Conservation (phyloP, 2,888 invertebrate genomes). For the Glomeris marginata region DNA sequence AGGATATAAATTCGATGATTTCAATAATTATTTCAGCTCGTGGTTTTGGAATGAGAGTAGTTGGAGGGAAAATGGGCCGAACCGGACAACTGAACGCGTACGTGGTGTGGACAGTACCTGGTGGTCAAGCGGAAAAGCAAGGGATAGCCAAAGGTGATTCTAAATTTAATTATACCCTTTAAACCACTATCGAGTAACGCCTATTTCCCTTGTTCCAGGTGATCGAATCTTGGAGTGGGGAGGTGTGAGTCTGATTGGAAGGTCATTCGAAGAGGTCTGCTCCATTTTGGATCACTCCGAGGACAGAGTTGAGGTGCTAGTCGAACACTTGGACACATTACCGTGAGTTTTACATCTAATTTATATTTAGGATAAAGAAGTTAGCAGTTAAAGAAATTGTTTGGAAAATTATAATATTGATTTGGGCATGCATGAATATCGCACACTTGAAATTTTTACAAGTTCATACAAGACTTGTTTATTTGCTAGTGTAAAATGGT, state of each 20-base stretch:
- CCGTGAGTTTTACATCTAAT: too few relatives aligned
- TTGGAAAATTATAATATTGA: too few relatives aligned
- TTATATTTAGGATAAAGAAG: too few relatives aligned
- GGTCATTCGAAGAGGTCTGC: conserved; percentile 85
- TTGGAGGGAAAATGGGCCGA: conserved; percentile 74
- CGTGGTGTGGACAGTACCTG: conserved; percentile 81
- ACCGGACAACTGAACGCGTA: conserved; percentile 78
- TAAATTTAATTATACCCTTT: not conserved
- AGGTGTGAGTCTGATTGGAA: conserved; percentile 71
- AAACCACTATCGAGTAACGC: not conserved
- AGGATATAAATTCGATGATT: conserved; percentile 14
- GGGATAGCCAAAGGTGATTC: conserved; percentile 69
- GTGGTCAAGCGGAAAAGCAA: conserved; percentile 79
- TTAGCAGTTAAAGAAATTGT: too few relatives aligned
- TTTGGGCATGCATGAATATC: too few relatives aligned
- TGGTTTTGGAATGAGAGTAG: conserved; percentile 87
- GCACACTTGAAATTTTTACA: too few relatives aligned
- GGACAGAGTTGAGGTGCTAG: conserved; percentile 69
- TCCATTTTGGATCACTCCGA: conserved; percentile 75
- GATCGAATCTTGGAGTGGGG: conserved; percentile 70
- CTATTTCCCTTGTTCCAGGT: conserved; percentile 19
- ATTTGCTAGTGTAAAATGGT: too few relatives aligned
- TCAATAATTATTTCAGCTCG: conserved; percentile 45
- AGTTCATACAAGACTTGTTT: too few relatives aligned
- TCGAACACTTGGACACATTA: conserved; percentile 40